These are phyloP conservation scores for Alosa sapidissima DNA, from an alignment of 2,797 vertebrate genomes.

Conservation along the genomic window DNA sequence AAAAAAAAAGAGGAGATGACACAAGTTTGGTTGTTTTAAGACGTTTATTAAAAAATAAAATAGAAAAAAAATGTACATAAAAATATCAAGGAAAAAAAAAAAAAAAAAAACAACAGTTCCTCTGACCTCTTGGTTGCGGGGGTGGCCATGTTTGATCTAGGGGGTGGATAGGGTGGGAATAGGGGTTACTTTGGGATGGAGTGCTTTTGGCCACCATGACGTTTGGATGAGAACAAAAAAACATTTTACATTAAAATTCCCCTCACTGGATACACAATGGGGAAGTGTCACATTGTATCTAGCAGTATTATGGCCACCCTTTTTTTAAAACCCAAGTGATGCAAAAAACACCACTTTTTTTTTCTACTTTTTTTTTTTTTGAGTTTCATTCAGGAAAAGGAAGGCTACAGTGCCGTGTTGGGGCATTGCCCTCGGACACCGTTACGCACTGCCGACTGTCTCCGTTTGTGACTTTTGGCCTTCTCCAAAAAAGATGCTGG, in stretches of 20 bases:
- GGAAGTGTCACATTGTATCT: slow-evolving; percentile 62
- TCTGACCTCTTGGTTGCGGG: slow-evolving; percentile 54
- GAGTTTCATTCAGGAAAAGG: slow-evolving; percentile 21
- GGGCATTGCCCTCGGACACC: background rate
- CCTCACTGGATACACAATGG: slow-evolving; percentile 62
- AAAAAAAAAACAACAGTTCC: slow-evolving; percentile 62
- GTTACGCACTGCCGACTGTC: slow-evolving; percentile 25
- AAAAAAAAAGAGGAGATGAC: background rate
- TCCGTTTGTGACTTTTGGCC: slow-evolving; percentile 23
- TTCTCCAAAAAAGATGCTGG: slow-evolving; percentile 49
- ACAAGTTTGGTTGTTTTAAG: slow-evolving; percentile 71
- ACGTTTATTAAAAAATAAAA: slow-evolving; percentile 99
- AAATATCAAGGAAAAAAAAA: slow-evolving; percentile 81
- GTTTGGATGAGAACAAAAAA: slow-evolving; percentile 35
- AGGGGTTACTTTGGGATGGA: slow-evolving; percentile 40
- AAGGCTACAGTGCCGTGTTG: background rate
- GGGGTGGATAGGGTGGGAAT: background rate
- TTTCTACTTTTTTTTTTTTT: slow-evolving; percentile 26
- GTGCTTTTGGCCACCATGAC: slow-evolving; percentile 48
- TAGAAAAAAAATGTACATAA: slow-evolving; percentile 99
- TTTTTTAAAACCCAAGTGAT: slow-evolving; percentile 52
- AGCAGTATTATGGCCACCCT: slow-evolving; percentile 53
- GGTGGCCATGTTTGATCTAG: slow-evolving; percentile 45
- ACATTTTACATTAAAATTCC: slow-evolving; percentile 64
- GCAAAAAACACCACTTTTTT: slow-evolving; percentile 33